A percentile compares a stretch with the other conserved stretches of the same genome.
Conservation (phyloP, 2,888 invertebrate genomes). For the Sarcophaga caerulescens region DNA sequence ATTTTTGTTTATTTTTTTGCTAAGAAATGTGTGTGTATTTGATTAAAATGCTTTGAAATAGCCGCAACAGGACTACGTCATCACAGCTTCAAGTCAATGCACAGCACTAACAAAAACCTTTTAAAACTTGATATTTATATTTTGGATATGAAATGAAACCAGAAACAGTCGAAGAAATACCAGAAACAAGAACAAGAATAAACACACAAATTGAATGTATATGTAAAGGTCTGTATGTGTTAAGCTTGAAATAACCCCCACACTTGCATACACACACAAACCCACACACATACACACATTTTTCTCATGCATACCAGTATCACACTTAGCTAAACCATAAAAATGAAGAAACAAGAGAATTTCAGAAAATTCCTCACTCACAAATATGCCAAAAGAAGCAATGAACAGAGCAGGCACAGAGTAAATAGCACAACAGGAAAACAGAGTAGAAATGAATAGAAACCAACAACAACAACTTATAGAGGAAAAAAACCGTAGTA, state of each 20-base stretch:
- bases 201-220: background rate
- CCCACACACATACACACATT: slow-evolving; percentile 6
- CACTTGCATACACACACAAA: slow-evolving; percentile 15
- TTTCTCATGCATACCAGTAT: slow-evolving; percentile 21
- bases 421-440: background rate
- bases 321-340: background rate
- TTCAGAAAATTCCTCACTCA: background rate
- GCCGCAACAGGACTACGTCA: slow-evolving; percentile 67
- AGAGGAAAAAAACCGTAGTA: background rate
- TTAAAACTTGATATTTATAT: slow-evolving; percentile 65
- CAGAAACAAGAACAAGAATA: slow-evolving; percentile 50
- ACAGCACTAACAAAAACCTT: slow-evolving; percentile 67
- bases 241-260: slow-evolving; percentile 52
- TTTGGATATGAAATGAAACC: slow-evolving; percentile 55
- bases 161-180: slow-evolving; percentile 40
- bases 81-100: slow-evolving; percentile 68
- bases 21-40: slow-evolving; percentile 29
- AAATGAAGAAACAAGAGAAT: slow-evolving; percentile 25
- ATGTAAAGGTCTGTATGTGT: background rate
- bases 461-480: background rate
- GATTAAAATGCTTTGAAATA: slow-evolving; percentile 44
- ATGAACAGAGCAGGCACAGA: slow-evolving; percentile 5
- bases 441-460: background rate
- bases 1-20: slow-evolving; percentile 23
- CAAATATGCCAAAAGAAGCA: background rate